These are phyloP conservation scores for Leptopilina syphax DNA, from an alignment of 2,888 invertebrate genomes.

Conservation along the genomic window DNA sequence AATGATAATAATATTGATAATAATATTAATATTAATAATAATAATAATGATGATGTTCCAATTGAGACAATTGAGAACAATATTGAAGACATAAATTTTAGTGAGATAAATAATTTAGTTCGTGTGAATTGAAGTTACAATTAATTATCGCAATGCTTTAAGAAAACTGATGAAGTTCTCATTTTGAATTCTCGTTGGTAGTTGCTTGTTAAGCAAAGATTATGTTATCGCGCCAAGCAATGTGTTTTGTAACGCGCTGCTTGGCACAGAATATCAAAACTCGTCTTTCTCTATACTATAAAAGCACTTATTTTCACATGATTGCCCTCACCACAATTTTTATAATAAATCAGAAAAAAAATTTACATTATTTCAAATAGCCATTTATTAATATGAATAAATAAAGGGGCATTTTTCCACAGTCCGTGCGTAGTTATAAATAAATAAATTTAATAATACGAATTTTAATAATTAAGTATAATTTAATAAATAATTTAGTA, in stretches of 20 bases:
- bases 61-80: no score
- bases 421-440: no score
- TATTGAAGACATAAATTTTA: not conserved
- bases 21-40: no score
- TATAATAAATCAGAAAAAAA: no score
- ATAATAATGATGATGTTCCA: no score
- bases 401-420: not conserved
- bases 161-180: slow-evolving; percentile 20
- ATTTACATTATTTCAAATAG: no score
- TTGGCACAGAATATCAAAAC: slow-evolving; percentile 62
- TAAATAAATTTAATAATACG: slow-evolving; percentile 3
- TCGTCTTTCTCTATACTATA: slow-evolving; percentile 36
- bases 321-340: slow-evolving; percentile 33
- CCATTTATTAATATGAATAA: not conserved
- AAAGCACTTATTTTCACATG: slow-evolving; percentile 7
- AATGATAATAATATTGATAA: no score
- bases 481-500: not conserved
- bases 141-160: slow-evolving; percentile 39
- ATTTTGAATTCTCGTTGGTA: slow-evolving; percentile 48
- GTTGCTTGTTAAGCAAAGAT: slow-evolving; percentile 61
- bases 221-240: slow-evolving; percentile 64
- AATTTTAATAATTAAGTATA: not conserved
- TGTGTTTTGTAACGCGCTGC: slow-evolving; percentile 63
- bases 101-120: not conserved
- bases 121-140: slow-evolving; percentile 32